These are phyloP conservation scores for Drosophila micromelanica DNA, from an alignment of 1,140 invertebrate species.

Conservation along the genomic window DNA sequence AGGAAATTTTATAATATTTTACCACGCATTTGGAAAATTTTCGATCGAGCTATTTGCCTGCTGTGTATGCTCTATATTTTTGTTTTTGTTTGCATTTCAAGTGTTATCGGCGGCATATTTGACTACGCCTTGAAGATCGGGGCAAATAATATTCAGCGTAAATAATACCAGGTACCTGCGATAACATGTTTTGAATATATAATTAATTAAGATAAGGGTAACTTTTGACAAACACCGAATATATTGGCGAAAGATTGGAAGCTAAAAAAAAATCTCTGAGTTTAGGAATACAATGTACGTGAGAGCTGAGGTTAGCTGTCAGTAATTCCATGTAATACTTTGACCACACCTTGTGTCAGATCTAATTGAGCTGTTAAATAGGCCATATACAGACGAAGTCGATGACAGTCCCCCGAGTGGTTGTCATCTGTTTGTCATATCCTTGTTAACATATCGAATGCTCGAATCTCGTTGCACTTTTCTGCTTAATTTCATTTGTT, in stretches of 20 bases:
- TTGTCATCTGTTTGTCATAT: slow-evolving; percentile 55
- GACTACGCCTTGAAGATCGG: slow-evolving; percentile 37
- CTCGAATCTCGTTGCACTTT: slow-evolving; percentile 28
- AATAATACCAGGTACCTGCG: slow-evolving; percentile 65
- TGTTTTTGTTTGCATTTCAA: slow-evolving; percentile 18
- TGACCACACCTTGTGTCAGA: slow-evolving; percentile 17
- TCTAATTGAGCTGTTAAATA: slow-evolving; percentile 63
- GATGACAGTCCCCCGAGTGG: slow-evolving; percentile 60
- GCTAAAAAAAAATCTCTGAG: neutral
- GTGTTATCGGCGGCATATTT: slow-evolving; percentile 58
- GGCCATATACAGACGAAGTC: slow-evolving; percentile 22
- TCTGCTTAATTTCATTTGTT: slow-evolving; percentile 43
- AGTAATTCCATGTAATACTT: slow-evolving; percentile 47
- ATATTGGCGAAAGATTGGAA: slow-evolving; percentile 4
- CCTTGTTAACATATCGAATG: slow-evolving; percentile 54
- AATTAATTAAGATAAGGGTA: slow-evolving; percentile 49
- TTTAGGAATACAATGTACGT: too few relatives aligned
- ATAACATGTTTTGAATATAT: slow-evolving; percentile 50
- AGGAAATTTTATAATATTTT: slow-evolving; percentile 49
- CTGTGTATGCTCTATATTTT: neutral
- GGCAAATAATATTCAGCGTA: slow-evolving; percentile 39
- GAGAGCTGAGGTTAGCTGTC: slow-evolving; percentile 46
- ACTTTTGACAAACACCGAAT: slow-evolving; percentile 1
- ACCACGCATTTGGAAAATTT: slow-evolving; percentile 42
- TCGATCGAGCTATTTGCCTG: slow-evolving; percentile 16